phyloP scores from a whole-genome alignment of 2,888 invertebrate genomes.

The Cheilosia grossa region DNA sequence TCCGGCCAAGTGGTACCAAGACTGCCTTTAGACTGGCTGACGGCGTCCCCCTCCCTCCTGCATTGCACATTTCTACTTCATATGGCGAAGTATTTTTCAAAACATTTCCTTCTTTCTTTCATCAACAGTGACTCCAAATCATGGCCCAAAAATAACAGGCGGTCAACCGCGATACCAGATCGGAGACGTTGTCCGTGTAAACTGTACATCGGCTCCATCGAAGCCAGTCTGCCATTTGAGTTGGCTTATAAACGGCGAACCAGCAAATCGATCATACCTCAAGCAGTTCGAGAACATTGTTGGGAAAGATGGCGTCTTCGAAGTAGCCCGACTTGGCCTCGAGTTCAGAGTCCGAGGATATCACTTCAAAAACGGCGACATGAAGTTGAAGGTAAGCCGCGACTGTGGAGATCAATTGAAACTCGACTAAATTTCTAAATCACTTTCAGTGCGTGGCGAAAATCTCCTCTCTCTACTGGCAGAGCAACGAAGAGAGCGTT shows the following conservation, averaged over 20 bases:
- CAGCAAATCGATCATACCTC: conserved; percentile 85
- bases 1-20: too few species aligned
- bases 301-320: conserved; percentile 86
- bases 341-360: conserved; percentile 91
- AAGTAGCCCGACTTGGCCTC: conserved; percentile 90
- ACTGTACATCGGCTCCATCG: conserved; percentile 93
- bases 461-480: conserved; percentile 93
- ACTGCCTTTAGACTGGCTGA: too few species aligned
- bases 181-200: conserved; percentile 91
- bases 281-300: conserved; percentile 84
- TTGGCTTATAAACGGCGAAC: conserved; percentile 95
- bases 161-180: conserved; percentile 92
- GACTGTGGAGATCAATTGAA: not conserved
- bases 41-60: too few species aligned
- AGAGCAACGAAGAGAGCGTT: conserved; percentile 94
- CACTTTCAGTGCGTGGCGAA: conserved; percentile 90
- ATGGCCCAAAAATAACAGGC: conserved; percentile 91
- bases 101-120: not conserved
- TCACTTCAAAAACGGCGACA: conserved; percentile 92
- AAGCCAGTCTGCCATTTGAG: conserved; percentile 92
- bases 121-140: conserved; percentile 89
- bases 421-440: conserved; percentile 1
- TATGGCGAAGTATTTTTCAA: too few species aligned
- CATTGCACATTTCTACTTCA: too few species aligned
- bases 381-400: conserved; percentile 89